Base-by-base conservation (phyloP, 1,140 invertebrate genomes). In the Sitophilus oryzae region DNA sequence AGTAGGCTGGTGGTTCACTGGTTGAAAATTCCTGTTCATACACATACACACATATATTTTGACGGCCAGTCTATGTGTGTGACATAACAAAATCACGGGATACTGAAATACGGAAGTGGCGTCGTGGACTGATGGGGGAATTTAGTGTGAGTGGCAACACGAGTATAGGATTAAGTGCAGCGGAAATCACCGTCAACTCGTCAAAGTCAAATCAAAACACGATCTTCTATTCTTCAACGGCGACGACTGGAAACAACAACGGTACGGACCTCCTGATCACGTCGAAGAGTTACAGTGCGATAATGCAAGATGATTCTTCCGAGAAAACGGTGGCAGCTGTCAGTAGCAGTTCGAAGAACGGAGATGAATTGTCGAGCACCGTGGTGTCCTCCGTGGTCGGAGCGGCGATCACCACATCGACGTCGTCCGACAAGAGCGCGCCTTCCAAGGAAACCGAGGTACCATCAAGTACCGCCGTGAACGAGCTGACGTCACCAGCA, bases 301-400 rank as follows among this genome's bases (percentile, higher is more conserved):
- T 58, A 52, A 72, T 71, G 69, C 70, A 71, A 67, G 70, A 72
- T 70, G 70, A 71, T 59, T 64, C 69, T 60, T 62, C 59, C 54
- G 68, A 70, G 15, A 71, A 70, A 58, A 52, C 60, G 56, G 56
- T 51, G 56, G 65, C 59, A 42, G 60, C 59, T 64, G 61, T 62
- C 60, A 49, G 25, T 30, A 61, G 63, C 61, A 58, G 61, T 16
- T 41, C 60, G 40, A n/a, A n/a, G n/a, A 65, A 57, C 49, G 60
- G 38, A 20, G 67, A 65, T 53, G 65, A 61, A 25, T 49, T 61
- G 49, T 62, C 49, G 14, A 45, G 42, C 21, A 48, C 37, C 18
- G 44, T 60, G 34, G 60, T 44, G 43, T 51, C 46, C n/a, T 41
- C 37, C 25, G 52, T 48, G 46, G 47, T 34, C 23, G 44, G 21